Conservation (phyloP, 2,888 invertebrate genomes). For the Drosophila rubida region DNA sequence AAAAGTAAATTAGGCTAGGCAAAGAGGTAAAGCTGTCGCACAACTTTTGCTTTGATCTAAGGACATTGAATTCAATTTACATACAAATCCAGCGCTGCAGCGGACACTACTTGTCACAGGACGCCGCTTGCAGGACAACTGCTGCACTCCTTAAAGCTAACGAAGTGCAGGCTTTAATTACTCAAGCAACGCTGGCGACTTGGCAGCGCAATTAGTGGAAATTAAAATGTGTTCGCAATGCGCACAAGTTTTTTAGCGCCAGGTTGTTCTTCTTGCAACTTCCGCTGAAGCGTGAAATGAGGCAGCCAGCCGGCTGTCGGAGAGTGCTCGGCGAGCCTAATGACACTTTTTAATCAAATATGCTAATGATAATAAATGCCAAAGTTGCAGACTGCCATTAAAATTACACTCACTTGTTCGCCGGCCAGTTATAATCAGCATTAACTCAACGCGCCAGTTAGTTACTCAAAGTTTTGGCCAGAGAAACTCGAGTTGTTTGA, state of each 20-base stretch:
- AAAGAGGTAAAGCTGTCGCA: conserved; percentile 52
- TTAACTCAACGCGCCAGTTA: neutral
- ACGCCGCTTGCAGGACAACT: conserved; percentile 7
- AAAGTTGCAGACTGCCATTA: conserved; percentile 56
- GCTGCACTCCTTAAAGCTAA: conserved; percentile 57
- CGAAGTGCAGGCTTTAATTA: conserved; percentile 78
- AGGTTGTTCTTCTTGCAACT: conserved; percentile 64
- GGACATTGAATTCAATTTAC: conserved; percentile 75
- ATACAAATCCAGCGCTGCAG: conserved; percentile 73
- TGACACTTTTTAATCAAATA: conserved; percentile 81
- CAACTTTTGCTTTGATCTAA: conserved; percentile 65
- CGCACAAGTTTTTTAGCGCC: conserved; percentile 60
- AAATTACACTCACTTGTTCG: conserved; percentile 46
- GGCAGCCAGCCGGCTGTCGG: conserved; percentile 40
- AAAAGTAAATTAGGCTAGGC: conserved; percentile 76
- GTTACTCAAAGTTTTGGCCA: neutral
- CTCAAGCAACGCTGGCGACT: conserved; percentile 54
- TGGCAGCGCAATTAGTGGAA: conserved; percentile 74
- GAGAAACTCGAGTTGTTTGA: neutral
- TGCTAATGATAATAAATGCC: conserved; percentile 77
- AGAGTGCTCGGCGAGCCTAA: conserved; percentile 51
- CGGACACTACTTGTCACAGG: conserved; percentile 65
- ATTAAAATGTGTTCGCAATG: conserved; percentile 72
- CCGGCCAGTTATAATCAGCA: conserved; percentile 18
- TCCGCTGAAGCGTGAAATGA: conserved; percentile 69